Evolutionary conservation across 2,888 invertebrate genomes (phyloP).

Genomic region (Plebejus anna): DNA sequence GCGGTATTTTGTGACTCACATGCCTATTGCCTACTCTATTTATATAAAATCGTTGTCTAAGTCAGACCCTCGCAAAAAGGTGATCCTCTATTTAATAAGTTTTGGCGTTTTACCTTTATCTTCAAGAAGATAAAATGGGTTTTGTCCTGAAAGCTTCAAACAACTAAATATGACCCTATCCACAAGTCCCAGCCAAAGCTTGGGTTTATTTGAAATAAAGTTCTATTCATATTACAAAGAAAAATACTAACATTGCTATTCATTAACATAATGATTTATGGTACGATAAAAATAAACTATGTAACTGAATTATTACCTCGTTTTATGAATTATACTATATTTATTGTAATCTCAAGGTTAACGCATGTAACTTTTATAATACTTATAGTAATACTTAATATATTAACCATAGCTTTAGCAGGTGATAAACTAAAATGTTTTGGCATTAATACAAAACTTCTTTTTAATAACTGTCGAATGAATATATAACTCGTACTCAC

Average conservation of each 20-base stretch:
- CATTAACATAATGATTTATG: slow-evolving; percentile 6
- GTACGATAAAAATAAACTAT: neutral
- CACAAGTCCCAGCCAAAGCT: too few species aligned
- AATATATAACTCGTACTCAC: neutral
- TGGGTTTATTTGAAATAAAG: neutral
- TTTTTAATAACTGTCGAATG: too few species aligned
- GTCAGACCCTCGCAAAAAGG: neutral
- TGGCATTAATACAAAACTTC: neutral
- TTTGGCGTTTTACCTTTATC: too few species aligned
- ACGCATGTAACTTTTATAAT: neutral
- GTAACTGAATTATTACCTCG: neutral
- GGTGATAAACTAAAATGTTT: neutral
- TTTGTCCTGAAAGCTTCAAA: too few species aligned
- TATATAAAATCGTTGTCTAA: neutral
- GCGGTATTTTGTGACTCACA: neutral
- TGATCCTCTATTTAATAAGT: too few species aligned
- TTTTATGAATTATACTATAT: neutral
- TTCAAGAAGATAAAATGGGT: too few species aligned
- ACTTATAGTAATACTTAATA: too few species aligned
- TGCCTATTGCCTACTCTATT: neutral
- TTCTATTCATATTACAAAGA: neutral
- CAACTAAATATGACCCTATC: too few species aligned
- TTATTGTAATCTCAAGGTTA: neutral
- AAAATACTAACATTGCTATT: slow-evolving; percentile 4
- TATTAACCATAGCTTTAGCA: neutral